Evolutionary conservation across 1,140 invertebrate genomes (phyloP).

Genomic region (Solen grandis): DNA sequence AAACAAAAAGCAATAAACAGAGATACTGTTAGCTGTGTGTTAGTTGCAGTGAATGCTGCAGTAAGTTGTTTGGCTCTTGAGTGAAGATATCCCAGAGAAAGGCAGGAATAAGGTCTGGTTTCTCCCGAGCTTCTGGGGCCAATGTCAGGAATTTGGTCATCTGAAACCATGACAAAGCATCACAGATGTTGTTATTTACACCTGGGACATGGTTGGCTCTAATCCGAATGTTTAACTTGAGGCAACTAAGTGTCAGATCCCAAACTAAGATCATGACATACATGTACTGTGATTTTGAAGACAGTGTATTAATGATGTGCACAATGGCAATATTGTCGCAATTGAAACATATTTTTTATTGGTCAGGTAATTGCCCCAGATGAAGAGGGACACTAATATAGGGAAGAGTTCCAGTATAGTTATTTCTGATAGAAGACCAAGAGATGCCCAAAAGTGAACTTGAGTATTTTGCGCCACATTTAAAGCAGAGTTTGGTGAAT

Average conservation of each 20-base stretch:
- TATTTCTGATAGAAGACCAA: not conserved
- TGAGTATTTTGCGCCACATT: too few species aligned
- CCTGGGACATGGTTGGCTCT: conserved; percentile 5
- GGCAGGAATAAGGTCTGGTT: conserved; percentile 4
- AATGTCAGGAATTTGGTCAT: not conserved
- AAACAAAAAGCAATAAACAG: conserved; percentile 7
- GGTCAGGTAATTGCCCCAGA: not conserved
- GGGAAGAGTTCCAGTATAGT: conserved; percentile 14
- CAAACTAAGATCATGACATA: not conserved
- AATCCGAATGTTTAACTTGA: conserved; percentile 19
- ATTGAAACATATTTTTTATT: conserved; percentile 23
- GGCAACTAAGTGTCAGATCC: conserved; percentile 11
- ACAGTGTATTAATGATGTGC: conserved; percentile 7
- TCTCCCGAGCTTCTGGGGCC: conserved; percentile 17
- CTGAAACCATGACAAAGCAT: conserved; percentile 20
- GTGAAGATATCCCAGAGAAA: conserved; percentile 19
- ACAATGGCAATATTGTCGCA: conserved; percentile 23
- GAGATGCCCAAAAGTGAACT: too few species aligned
- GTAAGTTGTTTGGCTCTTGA: not conserved
- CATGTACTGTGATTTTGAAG: conserved; percentile 14
- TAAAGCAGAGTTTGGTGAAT: too few species aligned
- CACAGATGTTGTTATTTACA: conserved; percentile 15
- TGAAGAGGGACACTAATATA: conserved; percentile 1
- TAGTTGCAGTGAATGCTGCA: not conserved
- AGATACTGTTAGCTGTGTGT: not conserved